phyloP scores from a whole-genome alignment of 2,113 vertebrate species.

The Antechinus flavipes region DNA sequence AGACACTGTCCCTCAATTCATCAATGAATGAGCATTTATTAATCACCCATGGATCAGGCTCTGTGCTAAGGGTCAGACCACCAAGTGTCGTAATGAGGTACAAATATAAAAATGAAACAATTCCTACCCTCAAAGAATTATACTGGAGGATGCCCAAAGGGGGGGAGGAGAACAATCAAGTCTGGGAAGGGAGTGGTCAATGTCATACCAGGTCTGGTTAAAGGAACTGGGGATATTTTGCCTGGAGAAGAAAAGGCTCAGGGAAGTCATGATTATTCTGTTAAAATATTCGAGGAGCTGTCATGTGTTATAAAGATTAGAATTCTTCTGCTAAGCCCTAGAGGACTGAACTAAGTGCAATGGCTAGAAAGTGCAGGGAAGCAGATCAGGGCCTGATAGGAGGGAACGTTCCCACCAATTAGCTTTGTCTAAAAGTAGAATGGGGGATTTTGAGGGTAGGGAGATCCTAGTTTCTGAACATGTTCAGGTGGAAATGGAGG shows the following conservation, averaged over 20 bases:
- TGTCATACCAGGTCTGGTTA: neutral
- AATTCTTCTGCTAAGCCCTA: neutral
- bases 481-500: neutral
- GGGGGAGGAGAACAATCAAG: neutral
- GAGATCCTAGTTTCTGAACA: neutral
- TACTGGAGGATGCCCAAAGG: neutral
- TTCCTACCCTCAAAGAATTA: neutral
- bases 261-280: neutral
- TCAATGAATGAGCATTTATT: neutral
- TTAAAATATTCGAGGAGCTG: neutral
- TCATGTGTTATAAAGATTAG: neutral
- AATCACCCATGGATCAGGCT: constrained; percentile 2
- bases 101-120: neutral
- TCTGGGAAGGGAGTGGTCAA: neutral
- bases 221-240: neutral
- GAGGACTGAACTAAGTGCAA: neutral
- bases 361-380: neutral
- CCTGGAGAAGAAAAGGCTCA: neutral
- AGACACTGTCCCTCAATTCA: neutral
- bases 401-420: neutral
- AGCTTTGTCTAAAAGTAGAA: neutral
- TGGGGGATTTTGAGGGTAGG: neutral
- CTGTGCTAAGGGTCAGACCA: neutral
- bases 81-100: neutral
- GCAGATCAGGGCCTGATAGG: neutral